Conservation (phyloP, 2,888 invertebrate species). For the Sturmia bella region DNA sequence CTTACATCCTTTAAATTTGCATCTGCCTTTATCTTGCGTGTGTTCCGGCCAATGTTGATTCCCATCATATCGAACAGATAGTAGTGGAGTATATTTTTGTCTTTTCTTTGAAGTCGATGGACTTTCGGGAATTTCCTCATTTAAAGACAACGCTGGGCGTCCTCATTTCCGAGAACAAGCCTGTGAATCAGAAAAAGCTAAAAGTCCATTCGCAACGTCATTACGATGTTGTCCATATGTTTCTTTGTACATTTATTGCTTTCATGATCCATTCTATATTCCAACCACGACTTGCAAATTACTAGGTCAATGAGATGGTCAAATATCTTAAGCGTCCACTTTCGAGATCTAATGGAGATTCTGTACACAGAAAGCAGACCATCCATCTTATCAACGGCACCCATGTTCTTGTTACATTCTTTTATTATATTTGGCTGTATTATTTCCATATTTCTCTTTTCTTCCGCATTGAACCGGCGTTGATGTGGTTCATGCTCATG, state of each 20-base stretch:
- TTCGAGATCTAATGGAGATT: too few species aligned
- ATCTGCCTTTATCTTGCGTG: not conserved
- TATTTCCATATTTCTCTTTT: not conserved
- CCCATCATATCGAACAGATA: slow-evolving; percentile 4
- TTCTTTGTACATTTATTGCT: slow-evolving; percentile 42
- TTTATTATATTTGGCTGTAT: slow-evolving; percentile 37
- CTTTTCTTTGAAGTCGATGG: not conserved
- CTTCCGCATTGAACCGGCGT: too few species aligned
- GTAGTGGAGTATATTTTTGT: not conserved
- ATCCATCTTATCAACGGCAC: slow-evolving; percentile 56
- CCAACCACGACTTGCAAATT: slow-evolving; percentile 52
- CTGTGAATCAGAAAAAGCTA: slow-evolving; percentile 34
- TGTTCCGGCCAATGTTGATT: slow-evolving; percentile 12
- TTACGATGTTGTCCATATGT: slow-evolving; percentile 40
- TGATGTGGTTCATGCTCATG: slow-evolving; percentile 10
- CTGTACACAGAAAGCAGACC: slow-evolving; percentile 49
- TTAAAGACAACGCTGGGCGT: not conserved
- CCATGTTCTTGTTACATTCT: slow-evolving; percentile 56
- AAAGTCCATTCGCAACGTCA: slow-evolving; percentile 42
- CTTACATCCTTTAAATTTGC: slow-evolving; percentile 12
- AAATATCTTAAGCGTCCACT: slow-evolving; percentile 58
- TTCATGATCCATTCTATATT: slow-evolving; percentile 34
- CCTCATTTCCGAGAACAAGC: slow-evolving; percentile 2
- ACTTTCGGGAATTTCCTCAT: not conserved
- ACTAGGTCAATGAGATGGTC: slow-evolving; percentile 44